phyloP scores from a whole-genome alignment of 2,888 invertebrate genomes.

The Thera britannica region DNA sequence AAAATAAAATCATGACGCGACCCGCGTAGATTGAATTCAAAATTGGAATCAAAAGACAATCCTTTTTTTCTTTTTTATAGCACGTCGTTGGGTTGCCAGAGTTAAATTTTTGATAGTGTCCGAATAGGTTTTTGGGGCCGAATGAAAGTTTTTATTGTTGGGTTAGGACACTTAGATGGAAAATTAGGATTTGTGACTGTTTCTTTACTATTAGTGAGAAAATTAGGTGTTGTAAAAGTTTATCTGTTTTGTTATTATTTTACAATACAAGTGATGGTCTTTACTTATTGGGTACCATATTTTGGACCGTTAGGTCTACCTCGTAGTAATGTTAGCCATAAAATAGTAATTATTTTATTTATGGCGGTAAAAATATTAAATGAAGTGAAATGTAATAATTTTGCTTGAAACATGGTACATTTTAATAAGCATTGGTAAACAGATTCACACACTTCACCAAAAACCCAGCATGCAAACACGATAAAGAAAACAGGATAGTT shows the following conservation, averaged over 20 bases:
- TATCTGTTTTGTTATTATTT: conserved; percentile 17
- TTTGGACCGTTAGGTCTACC: not conserved
- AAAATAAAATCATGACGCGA: conserved; percentile 83
- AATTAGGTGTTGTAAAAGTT: conserved; percentile 16
- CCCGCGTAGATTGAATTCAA: conserved; percentile 81
- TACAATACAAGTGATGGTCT: conserved; percentile 2
- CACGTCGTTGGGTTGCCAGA: conserved; percentile 64
- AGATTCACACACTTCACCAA: no score
- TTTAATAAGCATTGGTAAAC: no score
- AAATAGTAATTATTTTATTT: conserved; percentile 2
- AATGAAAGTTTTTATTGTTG: conserved; percentile 35
- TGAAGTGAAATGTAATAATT: no score
- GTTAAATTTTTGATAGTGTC: conserved; percentile 71
- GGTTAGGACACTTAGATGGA: conserved; percentile 23
- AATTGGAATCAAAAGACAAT: conserved; percentile 83
- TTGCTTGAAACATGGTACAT: no score
- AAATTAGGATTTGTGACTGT: conserved; percentile 34
- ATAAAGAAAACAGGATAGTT: no score
- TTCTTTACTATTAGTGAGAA: conserved; percentile 24
- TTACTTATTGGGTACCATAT: conserved; percentile 4
- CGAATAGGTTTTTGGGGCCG: conserved; percentile 21
- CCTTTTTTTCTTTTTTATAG: conserved; percentile 76
- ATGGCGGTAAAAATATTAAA: not conserved
- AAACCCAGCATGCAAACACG: no score
- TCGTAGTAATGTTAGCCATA: not conserved